Conservation (phyloP, 2,113 vertebrate species). For the Periophthalmus modestus region DNA sequence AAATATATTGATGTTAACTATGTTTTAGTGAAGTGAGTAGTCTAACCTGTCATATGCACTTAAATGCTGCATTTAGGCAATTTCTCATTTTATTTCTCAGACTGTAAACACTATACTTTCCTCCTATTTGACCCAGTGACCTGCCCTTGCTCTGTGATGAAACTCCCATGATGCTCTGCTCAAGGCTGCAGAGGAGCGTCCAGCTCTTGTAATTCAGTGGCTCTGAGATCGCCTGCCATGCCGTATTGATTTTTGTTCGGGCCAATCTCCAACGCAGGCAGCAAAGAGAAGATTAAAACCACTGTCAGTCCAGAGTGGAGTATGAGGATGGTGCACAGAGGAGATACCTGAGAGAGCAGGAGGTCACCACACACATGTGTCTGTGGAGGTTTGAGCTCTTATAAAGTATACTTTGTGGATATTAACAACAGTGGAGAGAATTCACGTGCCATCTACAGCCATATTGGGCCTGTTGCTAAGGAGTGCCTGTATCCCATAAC, state of each 20-base stretch:
- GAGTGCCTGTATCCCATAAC: no score
- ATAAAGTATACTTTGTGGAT: no score
- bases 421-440: no score
- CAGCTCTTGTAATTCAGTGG: constrained; percentile 81
- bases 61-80: constrained; percentile 47
- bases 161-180: constrained; percentile 69
- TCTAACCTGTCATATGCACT: no score
- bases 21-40: no score
- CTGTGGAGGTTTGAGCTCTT: constrained; percentile 65
- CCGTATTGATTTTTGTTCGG: constrained; percentile 97
- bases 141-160: constrained; percentile 66
- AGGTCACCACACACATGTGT: constrained; percentile 64
- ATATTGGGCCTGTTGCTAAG: no score
- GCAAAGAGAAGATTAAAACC: constrained; percentile 99
- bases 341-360: constrained; percentile 75
- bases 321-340: constrained; percentile 86
- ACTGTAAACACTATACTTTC: constrained; percentile 75
- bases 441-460: no score
- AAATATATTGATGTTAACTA: no score
- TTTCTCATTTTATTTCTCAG: constrained; percentile 71
- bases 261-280: constrained; percentile 94
- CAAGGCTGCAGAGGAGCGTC: constrained; percentile 70
- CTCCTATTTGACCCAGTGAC: constrained; percentile 73
- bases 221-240: constrained; percentile 97
- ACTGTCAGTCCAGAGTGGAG: constrained; percentile 98